phyloP scores from a whole-genome alignment of 2,113 vertebrate genomes.

The Catharus minimus region DNA sequence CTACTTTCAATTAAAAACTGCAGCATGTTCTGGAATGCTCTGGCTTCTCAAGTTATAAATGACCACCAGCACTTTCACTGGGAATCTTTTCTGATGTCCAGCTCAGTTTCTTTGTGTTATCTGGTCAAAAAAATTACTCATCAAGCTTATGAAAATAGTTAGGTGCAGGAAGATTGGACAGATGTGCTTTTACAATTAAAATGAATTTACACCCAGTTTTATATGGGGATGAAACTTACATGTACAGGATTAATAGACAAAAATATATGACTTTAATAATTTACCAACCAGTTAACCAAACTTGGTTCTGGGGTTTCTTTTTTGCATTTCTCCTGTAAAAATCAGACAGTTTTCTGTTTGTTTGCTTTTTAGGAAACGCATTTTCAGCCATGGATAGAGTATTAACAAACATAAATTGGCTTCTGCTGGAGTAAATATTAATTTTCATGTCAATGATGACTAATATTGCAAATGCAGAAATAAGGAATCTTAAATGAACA shows the following conservation, averaged over 20 bases:
- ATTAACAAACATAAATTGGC: neutral
- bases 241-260: neutral
- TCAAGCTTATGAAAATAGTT: neutral
- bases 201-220: neutral
- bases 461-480: neutral
- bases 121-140: slow-evolving; percentile 4
- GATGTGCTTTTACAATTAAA: neutral
- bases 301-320: neutral
- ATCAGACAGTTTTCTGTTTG: neutral
- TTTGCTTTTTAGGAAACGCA: neutral
- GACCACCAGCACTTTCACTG: neutral
- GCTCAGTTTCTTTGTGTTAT: neutral
- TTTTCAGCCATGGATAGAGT: neutral
- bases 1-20: neutral
- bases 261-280: neutral
- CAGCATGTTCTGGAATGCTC: neutral
- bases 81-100: neutral
- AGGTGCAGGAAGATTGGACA: neutral
- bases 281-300: neutral
- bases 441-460: neutral
- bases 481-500: neutral
- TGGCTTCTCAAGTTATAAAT: neutral
- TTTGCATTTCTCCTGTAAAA: neutral
- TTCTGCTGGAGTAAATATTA: neutral
- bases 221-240: neutral